Evolutionary conservation across 2,888 invertebrate species (phyloP), one percentile per base, ranked within the genome.

Genomic region (Mythimna vitellina): DNA sequence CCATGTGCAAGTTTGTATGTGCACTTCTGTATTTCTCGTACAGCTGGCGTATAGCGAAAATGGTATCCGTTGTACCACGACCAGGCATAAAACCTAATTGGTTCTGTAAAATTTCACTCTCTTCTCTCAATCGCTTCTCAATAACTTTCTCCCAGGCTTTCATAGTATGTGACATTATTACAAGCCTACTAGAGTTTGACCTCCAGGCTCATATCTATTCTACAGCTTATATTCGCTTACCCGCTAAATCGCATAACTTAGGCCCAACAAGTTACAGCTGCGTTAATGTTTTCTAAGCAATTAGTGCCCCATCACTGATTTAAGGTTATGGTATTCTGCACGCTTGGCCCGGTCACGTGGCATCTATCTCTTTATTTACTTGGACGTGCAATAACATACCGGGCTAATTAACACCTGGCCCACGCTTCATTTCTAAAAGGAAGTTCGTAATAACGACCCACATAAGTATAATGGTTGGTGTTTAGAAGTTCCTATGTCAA

Each of bases 281-380:
- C 86, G 93, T 91, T 93, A 94, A 94, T 95, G 95, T 94, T 93
- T 94, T 95, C 93, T 92, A 88, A 93, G 93, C 95, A 95, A 96
- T 96, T 95, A 95, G 95, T 92, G 91, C 93, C 91, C 92, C 91
- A 92, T 94, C 90, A 90, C 91, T 95, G 95, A 95, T 95, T 95
- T 94, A 94, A 93, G 94, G 94, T 95, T 94, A 94, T 94, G 91
- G 92, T 88, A 78, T 86, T 88, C 82, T 88, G 88, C 91, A 90
- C 92, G 92, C 92, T 89, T 88, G 91, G 82, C 81, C 89, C 88
- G 93, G 95, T 94, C 95, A 94, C 95, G 95, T 94, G 95, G 92
- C 92, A 85, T 87, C 93, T 93, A 94, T 95, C 94, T 94, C 92
- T 95, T 92, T 94, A 94, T 95, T 95, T 93, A 91, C 89, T 91